A percentile compares a stretch with the other conserved stretches of the same genome.
These are phyloP conservation scores for Planiliza haematocheilus DNA, from an alignment of 2,113 vertebrate species.

Conservation along the genomic window DNA sequence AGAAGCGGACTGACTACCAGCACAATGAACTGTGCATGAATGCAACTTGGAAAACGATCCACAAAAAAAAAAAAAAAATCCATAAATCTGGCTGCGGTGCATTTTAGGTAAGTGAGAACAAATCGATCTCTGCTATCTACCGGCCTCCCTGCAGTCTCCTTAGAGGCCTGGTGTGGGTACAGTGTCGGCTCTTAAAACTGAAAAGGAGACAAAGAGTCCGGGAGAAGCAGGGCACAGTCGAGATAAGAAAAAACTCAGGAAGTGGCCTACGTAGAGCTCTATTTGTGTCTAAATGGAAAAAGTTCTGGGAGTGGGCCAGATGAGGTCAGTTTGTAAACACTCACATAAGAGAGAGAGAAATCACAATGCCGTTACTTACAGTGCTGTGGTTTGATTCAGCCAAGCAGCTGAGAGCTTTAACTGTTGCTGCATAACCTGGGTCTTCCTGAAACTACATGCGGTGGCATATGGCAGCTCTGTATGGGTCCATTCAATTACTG, in stretches of 20 bases:
- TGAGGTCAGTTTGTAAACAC: constrained; percentile 51
- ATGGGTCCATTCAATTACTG: constrained; percentile 52
- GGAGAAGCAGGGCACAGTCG: constrained; percentile 44
- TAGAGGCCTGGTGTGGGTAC: constrained; percentile 43
- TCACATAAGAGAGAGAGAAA: constrained; percentile 12
- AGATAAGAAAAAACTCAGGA: constrained; percentile 75
- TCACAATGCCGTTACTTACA: constrained; percentile 9
- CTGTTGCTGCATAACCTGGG: constrained; percentile 49
- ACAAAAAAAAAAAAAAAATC: constrained; percentile 41
- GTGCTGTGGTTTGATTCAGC: background rate
- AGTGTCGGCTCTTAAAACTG: constrained; percentile 38
- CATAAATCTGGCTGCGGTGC: constrained; percentile 54
- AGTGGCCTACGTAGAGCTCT: constrained; percentile 68
- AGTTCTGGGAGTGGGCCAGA: constrained; percentile 52
- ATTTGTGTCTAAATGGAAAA: constrained; percentile 69
- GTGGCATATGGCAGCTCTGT: constrained; percentile 56
- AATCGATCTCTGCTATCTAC: constrained; percentile 65
- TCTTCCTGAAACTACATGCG: constrained; percentile 47
- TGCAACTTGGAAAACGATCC: constrained; percentile 30
- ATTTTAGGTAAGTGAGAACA: constrained; percentile 62
- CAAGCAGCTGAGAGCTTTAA: constrained; percentile 34
- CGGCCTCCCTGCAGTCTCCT: constrained; percentile 50
- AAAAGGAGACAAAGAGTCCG: constrained; percentile 49
- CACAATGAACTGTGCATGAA: constrained; percentile 4
- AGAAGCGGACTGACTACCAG: constrained; percentile 10